Evolutionary conservation across 2,113 vertebrate species (phyloP).

Genomic region (Indri indri): DNA sequence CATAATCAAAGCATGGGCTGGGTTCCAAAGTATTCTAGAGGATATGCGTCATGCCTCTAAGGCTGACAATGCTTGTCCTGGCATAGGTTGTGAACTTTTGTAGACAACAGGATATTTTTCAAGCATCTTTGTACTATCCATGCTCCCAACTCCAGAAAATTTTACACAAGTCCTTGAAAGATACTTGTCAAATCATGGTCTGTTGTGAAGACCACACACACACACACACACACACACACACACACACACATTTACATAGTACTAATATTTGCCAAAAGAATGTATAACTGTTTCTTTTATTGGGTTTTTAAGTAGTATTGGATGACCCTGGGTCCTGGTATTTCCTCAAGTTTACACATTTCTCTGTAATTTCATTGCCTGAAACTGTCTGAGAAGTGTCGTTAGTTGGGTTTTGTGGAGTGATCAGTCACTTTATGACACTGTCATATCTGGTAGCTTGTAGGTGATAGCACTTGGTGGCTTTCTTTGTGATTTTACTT

Average conservation of each 20-base stretch:
- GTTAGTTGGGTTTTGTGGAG: neutral
- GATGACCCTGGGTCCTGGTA: neutral
- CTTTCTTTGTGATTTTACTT: slow-evolving; percentile 42
- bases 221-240: neutral
- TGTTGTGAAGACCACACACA: neutral
- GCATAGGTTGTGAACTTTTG: neutral
- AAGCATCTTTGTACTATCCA: neutral
- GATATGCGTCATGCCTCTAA: neutral
- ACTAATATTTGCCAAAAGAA: neutral
- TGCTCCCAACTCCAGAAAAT: neutral
- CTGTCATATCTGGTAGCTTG: neutral
- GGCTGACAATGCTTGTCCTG: neutral
- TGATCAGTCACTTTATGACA: slow-evolving; percentile 46
- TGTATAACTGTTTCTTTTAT: neutral
- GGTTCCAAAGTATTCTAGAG: neutral
- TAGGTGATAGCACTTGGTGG: slow-evolving; percentile 49
- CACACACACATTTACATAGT: neutral
- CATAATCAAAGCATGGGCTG: neutral
- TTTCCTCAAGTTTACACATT: slow-evolving; percentile 48
- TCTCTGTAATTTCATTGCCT: slow-evolving; percentile 51
- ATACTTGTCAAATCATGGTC: neutral
- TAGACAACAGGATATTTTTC: neutral
- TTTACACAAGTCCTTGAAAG: neutral
- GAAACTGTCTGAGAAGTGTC: neutral
- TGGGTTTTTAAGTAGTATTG: slow-evolving; percentile 33